Evolutionary conservation across 2,113 vertebrate genomes (phyloP), one percentile per base, ranked within the genome.

Genomic region (Neogobius melanostomus): DNA sequence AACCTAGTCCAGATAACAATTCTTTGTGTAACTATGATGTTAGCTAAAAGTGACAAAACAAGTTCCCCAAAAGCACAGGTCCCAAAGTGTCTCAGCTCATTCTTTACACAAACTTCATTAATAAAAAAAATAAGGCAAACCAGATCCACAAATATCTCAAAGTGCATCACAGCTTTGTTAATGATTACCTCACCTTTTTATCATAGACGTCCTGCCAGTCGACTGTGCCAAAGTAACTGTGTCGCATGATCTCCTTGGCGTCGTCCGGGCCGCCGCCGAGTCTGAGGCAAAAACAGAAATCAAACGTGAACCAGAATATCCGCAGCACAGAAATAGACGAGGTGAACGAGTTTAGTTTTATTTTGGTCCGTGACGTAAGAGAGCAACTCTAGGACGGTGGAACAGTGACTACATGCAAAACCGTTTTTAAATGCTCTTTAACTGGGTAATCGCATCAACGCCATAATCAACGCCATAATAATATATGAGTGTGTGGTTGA

Each of bases 121-220:
- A 36, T 36, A 36, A 36, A 36, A 36, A 36, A 36, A 36, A 4
- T 4, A 0, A 78, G 84, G 82, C 82, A 76, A 74, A 76, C 82
- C 76, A 76, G 76, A 76, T 68, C n/a, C 71, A 64, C 79, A 77
- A 86, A 82, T 76, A 80, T 72, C 77, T 61, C 66, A 76, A 68
- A 15, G 61, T 61, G 36, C 36, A 45, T 48, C 17, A 46, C 28
- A 61, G 77, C 49, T 75, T 68, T 65, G 69, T 66, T 51, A 36
- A 36, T 5, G 28, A 36, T 36, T 3, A 36, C 28, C 4, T 56
- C 91, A 98, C 96, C 96, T 98, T 98, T 92, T 98, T 98, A 91
- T 98, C 96, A 83, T 98, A 98, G 17, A 98, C 96, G 81, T 98
- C 95, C 91, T 98, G 96, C 96, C 96, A 98, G 90, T 97, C 95